Evolutionary conservation across 2,113 vertebrate species (phyloP).

Genomic region (Boulengeromyrus knoepffleri): DNA sequence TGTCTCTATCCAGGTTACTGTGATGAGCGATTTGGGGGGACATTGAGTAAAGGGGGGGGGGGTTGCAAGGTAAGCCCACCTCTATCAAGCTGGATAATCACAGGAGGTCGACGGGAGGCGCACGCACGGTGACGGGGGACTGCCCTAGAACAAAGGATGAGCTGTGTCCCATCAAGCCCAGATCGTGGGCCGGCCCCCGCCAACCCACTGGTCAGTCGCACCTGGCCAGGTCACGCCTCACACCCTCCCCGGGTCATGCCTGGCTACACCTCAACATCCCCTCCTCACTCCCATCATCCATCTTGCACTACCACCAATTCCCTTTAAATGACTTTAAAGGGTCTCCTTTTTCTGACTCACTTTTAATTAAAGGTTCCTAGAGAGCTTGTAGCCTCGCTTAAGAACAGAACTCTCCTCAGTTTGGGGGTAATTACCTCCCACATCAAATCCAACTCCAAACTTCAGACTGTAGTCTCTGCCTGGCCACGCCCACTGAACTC

Average conservation of each 20-base stretch:
- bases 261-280: neutral
- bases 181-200: neutral
- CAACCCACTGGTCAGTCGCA: neutral
- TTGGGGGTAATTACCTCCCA: neutral
- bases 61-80: conserved; percentile 30
- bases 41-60: neutral
- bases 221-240: neutral
- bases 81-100: conserved; percentile 30
- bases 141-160: neutral
- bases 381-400: neutral
- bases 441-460: neutral
- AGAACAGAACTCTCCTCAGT: neutral
- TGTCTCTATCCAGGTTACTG: neutral
- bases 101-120: neutral
- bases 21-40: neutral
- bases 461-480: neutral
- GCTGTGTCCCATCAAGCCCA: neutral
- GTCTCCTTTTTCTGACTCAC: neutral
- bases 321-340: neutral
- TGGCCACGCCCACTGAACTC: neutral
- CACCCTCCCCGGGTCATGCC: conserved; percentile 4
- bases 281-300: neutral
- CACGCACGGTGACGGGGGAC: conserved; percentile 5
- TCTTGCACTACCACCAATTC: neutral
- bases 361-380: conserved; percentile 4